phyloP scores from a whole-genome alignment of 35 echinoderm and acorn worm species.

The Ophioderma brevispina region DNA sequence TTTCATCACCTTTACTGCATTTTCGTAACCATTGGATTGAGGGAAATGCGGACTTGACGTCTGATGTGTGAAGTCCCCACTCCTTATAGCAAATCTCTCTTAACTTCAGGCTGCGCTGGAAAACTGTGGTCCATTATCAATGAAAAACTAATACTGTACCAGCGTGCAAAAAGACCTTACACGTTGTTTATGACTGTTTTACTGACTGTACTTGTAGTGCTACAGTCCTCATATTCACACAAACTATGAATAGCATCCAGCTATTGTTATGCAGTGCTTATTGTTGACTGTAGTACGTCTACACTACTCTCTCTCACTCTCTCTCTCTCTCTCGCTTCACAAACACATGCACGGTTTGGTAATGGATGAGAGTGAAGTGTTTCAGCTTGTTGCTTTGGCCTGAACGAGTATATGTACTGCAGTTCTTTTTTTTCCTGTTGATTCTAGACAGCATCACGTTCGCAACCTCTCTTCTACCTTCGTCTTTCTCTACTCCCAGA shows the following conservation, averaged over 20 bases:
- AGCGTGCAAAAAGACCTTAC: conserved; percentile 28
- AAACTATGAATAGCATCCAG: conserved; percentile 50
- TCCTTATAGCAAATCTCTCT: conserved; percentile 28
- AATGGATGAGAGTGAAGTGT: not conserved
- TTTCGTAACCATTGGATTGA: conserved; percentile 39
- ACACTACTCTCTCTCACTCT: not conserved
- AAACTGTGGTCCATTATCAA: conserved; percentile 59
- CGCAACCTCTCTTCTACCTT: conserved; percentile 28
- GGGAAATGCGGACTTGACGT: conserved; percentile 53
- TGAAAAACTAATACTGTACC: conserved; percentile 26
- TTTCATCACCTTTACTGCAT: conserved; percentile 38
- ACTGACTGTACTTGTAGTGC: conserved; percentile 3
- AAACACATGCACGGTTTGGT: conserved; percentile 53
- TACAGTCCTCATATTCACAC: conserved; percentile 13
- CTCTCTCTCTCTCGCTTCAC: too few species aligned
- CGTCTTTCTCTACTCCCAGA: conserved; percentile 63
- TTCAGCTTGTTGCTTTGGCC: not conserved
- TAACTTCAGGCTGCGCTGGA: conserved; percentile 47
- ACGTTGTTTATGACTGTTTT: conserved; percentile 47
- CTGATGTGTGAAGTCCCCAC: conserved; percentile 40
- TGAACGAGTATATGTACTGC: not conserved
- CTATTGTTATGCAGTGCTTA: conserved; percentile 20
- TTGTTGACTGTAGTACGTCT: conserved; percentile 34
- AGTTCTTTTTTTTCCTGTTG: not conserved
- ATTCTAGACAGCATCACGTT: conserved; percentile 46